These are phyloP conservation scores for Junco hyemalis DNA, from an alignment of 2,113 vertebrate species.

Conservation along the genomic window DNA sequence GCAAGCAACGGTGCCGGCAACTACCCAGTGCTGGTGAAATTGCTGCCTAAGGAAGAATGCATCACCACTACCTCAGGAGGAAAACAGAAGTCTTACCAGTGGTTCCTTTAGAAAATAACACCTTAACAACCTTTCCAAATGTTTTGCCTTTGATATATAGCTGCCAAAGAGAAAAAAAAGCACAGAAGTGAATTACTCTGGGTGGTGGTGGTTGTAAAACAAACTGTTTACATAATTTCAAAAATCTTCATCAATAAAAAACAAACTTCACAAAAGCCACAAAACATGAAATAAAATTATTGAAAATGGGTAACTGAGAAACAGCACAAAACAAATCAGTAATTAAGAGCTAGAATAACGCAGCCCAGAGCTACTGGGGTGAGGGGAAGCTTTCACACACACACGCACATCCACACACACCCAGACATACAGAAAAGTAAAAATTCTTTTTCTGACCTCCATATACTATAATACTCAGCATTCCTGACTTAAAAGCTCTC, in stretches of 20 bases:
- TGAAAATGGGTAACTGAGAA: constrained; percentile 59
- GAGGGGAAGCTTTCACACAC: constrained; percentile 17
- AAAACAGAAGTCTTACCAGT: constrained; percentile 41
- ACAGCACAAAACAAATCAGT: constrained; percentile 61
- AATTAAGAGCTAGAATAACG: constrained; percentile 71
- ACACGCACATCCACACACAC: neutral
- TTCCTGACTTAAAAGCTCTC: constrained; percentile 83
- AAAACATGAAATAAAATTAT: constrained; percentile 53
- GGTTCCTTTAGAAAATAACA: constrained; percentile 59
- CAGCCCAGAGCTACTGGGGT: constrained; percentile 66
- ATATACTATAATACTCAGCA: constrained; percentile 82
- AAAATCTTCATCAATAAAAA: constrained; percentile 59
- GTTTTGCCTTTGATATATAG: constrained; percentile 74
- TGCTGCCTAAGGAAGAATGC: constrained; percentile 37
- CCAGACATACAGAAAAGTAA: constrained; percentile 66
- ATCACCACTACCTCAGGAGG: constrained; percentile 7
- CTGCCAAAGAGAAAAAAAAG: constrained; percentile 76
- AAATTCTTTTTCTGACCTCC: constrained; percentile 75
- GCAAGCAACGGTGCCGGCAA: constrained; percentile 39
- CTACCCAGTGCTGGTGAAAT: constrained; percentile 44
- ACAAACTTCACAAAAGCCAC: constrained; percentile 26
- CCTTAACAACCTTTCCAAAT: constrained; percentile 50
- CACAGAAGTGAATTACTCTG: constrained; percentile 51
- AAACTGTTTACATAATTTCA: constrained; percentile 47
- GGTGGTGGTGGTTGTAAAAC: constrained; percentile 29